These are phyloP conservation scores for Orthonyx spaldingii DNA, from an alignment of 2,113 vertebrate genomes.

Conservation along the genomic window DNA sequence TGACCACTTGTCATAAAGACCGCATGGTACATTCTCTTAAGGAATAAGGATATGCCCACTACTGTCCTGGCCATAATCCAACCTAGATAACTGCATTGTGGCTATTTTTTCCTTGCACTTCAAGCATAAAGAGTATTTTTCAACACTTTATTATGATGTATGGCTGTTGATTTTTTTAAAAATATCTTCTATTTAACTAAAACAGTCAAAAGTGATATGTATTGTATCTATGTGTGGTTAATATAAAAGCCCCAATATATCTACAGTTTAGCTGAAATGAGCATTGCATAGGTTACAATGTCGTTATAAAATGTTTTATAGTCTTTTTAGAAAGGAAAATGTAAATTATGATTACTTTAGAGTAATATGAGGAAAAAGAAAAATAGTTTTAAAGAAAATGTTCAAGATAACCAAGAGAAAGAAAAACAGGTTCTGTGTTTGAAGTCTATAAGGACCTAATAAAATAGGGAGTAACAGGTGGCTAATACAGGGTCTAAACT, in stretches of 20 bases:
- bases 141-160: not conserved
- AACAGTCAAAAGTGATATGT: not conserved
- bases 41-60: not conserved
- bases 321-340: not conserved
- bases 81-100: not conserved
- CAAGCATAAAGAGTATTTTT: not conserved
- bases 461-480: not conserved
- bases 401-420: not conserved
- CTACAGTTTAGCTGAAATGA: not conserved
- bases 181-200: not conserved
- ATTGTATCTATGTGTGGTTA: not conserved
- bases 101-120: not conserved
- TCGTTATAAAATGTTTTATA: not conserved
- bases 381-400: not conserved
- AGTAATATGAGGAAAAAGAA: not conserved
- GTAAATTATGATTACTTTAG: not conserved
- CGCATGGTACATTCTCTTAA: not conserved
- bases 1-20: not conserved
- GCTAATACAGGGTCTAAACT: not conserved
- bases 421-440: not conserved
- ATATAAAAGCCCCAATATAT: not conserved
- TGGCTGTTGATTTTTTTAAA: not conserved
- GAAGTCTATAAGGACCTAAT: not conserved
- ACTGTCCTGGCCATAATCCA: not conserved
- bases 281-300: not conserved